Evolutionary conservation across 2,113 vertebrate species (phyloP).

Genomic region (Toxotes chatareus): DNA sequence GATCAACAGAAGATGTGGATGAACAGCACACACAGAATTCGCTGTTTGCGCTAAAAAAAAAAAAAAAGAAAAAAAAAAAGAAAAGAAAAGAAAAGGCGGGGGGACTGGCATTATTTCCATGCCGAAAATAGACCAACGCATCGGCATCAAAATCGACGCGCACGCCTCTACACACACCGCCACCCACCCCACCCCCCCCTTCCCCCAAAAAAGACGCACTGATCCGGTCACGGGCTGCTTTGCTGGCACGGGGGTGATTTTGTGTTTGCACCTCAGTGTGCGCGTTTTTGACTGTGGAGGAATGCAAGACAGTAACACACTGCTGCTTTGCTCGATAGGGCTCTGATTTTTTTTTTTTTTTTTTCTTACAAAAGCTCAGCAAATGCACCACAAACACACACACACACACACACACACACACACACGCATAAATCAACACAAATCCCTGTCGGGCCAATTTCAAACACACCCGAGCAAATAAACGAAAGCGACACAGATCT

Average conservation of each 20-base stretch:
- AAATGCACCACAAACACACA: slow-evolving; percentile 23
- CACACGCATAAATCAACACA: background rate
- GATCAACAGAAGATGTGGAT: slow-evolving; percentile 1
- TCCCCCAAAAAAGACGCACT: background rate
- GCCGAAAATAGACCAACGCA: slow-evolving; percentile 35
- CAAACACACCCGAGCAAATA: slow-evolving; percentile 32
- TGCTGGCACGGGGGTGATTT: slow-evolving; percentile 40
- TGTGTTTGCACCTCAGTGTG: slow-evolving; percentile 33
- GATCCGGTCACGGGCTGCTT: slow-evolving; percentile 40
- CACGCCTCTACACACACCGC: background rate
- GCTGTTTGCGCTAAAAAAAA: slow-evolving; percentile 24
- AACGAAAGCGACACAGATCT: background rate
- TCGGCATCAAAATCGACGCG: slow-evolving; percentile 22
- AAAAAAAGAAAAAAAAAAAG: too few relatives aligned
- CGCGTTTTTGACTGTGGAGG: slow-evolving; percentile 64
- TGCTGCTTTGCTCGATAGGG: background rate
- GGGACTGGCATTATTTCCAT: slow-evolving; percentile 23
- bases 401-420: slow-evolving; percentile 25
- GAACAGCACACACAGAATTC: background rate
- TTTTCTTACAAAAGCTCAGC: slow-evolving; percentile 12
- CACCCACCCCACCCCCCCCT: background rate
- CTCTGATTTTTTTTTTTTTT: background rate
- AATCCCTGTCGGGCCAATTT: slow-evolving; percentile 8
- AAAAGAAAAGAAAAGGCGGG: too few relatives aligned
- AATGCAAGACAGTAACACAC: slow-evolving; percentile 67